phyloP scores from a whole-genome alignment of 2,797 vertebrate species.

The Sarcoramphus papa region DNA sequence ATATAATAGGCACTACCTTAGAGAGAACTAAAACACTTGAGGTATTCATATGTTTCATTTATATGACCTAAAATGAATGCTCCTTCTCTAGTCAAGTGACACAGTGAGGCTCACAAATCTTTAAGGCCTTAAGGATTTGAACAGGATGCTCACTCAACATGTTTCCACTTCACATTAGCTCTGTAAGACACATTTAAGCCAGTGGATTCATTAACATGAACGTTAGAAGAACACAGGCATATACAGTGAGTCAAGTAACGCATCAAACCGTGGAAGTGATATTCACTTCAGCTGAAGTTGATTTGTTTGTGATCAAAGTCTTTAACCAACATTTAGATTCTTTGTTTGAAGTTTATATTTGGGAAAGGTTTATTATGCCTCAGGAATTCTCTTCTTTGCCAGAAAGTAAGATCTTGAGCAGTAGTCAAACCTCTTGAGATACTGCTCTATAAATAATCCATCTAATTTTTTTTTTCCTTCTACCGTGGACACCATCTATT shows the following conservation, averaged over 20 bases:
- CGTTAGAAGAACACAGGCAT: background rate
- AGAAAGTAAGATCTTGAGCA: background rate
- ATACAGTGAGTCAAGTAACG: background rate
- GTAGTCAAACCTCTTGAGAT: background rate
- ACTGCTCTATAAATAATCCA: background rate
- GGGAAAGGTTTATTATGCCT: background rate
- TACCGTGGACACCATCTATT: background rate
- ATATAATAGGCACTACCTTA: background rate
- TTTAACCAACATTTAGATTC: slow-evolving; percentile 1
- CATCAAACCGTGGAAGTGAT: background rate
- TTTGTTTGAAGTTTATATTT: slow-evolving; percentile 15
- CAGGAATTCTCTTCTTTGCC: background rate
- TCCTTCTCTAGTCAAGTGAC: background rate
- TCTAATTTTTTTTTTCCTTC: background rate
- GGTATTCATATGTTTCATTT: background rate
- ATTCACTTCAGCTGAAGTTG: slow-evolving; percentile 1
- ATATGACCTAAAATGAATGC: background rate
- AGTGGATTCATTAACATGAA: background rate
- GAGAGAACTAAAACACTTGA: background rate
- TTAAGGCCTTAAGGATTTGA: background rate
- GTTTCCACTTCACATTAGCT: background rate
- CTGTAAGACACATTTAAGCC: background rate
- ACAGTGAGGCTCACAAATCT: background rate
- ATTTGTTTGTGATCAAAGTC: background rate
- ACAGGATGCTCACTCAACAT: background rate